These are phyloP conservation scores for Tryphoninae sp. DNA, from an alignment of 2,888 invertebrate genomes.

Conservation along the genomic window DNA sequence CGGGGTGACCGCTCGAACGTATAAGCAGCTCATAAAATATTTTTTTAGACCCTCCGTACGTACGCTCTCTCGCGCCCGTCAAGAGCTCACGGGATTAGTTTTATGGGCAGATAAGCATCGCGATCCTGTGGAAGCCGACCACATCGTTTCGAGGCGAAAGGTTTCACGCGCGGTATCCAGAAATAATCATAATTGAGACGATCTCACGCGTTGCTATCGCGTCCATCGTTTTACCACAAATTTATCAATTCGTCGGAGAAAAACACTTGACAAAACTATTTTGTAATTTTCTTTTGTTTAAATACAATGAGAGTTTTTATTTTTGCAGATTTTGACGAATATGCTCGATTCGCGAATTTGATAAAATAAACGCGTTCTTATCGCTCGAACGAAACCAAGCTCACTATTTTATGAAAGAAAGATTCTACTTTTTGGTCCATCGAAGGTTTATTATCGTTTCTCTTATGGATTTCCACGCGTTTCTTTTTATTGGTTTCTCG, in stretches of 20 bases:
- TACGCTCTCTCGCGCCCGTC: conserved; percentile 73
- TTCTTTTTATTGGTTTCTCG: conserved; percentile 32
- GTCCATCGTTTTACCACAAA: not conserved
- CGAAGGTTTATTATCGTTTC: conserved; percentile 2
- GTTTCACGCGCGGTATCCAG: conserved; percentile 27
- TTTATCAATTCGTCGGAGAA: not conserved
- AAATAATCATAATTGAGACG: conserved; percentile 59
- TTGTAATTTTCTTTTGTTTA: not conserved
- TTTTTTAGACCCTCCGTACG: conserved; percentile 71
- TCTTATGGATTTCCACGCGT: conserved; percentile 6
- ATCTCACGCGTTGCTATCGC: conserved; percentile 38
- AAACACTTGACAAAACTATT: not conserved
- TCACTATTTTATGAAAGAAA: too few relatives aligned
- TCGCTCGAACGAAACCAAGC: too few relatives aligned
- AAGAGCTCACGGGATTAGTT: conserved; percentile 76
- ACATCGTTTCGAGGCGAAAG: conserved; percentile 26
- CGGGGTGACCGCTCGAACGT: conserved; percentile 80
- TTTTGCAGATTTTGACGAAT: not conserved
- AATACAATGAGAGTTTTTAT: not conserved
- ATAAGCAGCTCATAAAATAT: conserved; percentile 81
- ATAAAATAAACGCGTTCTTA: too few relatives aligned
- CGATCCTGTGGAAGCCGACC: conserved; percentile 61
- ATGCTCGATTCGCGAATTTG: too few relatives aligned
- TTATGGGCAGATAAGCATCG: conserved; percentile 79
- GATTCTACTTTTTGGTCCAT: not conserved